Percentiles rank a stretch among this genome's conserved stretches.
Evolutionary conservation across 2,797 vertebrate species (phyloP).

Genomic region (Chloroceryle inda): DNA sequence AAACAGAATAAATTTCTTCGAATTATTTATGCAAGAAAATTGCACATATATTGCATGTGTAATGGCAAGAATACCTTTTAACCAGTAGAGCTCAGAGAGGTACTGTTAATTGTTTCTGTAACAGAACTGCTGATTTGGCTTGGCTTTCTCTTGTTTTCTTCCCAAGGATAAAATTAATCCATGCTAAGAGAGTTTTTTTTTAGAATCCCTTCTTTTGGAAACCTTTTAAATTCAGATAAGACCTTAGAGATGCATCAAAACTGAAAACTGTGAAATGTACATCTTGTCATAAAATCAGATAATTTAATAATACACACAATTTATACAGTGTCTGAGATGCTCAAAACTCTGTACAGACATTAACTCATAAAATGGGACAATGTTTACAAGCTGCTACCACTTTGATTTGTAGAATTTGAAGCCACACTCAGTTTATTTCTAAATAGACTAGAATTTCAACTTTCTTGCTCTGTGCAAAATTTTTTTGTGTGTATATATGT

Average conservation of each 20-base stretch:
- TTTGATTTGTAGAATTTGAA: conserved; percentile 17
- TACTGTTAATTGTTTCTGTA: not conserved
- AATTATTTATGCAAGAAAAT: not conserved
- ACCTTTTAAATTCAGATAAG: conserved; percentile 8
- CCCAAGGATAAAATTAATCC: not conserved
- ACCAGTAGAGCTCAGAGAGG: not conserved
- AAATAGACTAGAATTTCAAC: conserved; percentile 20
- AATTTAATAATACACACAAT: not conserved
- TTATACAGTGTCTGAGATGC: not conserved
- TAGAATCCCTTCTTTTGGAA: not conserved
- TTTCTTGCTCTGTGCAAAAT: not conserved
- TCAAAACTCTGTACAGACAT: not conserved
- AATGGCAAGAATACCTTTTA: not conserved
- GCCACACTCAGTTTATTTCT: conserved; percentile 7
- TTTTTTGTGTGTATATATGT: fast-evolving
- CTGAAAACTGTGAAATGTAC: conserved; percentile 23
- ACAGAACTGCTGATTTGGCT: not conserved
- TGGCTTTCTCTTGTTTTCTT: not conserved
- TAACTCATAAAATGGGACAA: conserved; percentile 25
- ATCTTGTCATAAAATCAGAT: conserved; percentile 7
- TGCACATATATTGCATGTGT: fast-evolving
- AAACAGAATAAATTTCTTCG: not conserved
- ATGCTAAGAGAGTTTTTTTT: not conserved
- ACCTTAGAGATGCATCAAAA: conserved; percentile 23
- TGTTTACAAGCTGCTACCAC: not conserved